Percentiles rank a stretch among this genome's conserved stretches.
Conservation (phyloP, 2,888 invertebrate species). For the Cotesia congregata region DNA sequence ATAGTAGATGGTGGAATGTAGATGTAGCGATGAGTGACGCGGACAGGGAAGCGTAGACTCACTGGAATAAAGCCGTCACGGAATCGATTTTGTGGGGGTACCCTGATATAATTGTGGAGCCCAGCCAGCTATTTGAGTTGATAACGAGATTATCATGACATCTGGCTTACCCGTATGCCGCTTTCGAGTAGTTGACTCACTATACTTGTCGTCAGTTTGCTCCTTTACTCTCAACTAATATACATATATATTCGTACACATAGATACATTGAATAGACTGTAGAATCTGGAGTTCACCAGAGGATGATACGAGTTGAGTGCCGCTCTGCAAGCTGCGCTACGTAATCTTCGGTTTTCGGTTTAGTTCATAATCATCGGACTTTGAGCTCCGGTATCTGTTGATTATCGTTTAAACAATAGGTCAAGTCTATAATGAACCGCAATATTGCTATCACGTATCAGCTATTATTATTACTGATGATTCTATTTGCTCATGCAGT, state of each 20-base stretch:
- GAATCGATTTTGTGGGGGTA: constrained; percentile 45
- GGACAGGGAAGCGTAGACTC: background rate
- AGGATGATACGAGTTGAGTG: background rate
- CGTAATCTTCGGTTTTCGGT: background rate
- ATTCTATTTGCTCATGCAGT: no score
- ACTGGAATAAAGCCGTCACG: constrained; percentile 31
- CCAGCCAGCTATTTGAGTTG: constrained; percentile 47
- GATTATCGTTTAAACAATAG: background rate
- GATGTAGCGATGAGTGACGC: background rate
- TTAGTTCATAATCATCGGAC: background rate
- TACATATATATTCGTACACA: background rate
- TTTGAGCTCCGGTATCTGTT: background rate
- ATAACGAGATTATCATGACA: constrained; percentile 50
- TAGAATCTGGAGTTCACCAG: background rate
- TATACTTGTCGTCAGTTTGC: background rate
- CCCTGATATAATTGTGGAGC: constrained; percentile 44
- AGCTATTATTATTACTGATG: no score
- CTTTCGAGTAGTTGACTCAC: constrained; percentile 8
- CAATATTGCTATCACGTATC: background rate
- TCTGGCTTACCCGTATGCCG: constrained; percentile 48
- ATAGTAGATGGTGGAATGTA: background rate
- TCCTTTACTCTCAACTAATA: background rate
- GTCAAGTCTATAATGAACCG: background rate
- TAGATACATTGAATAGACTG: background rate
- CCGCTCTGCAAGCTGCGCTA: background rate